Evolutionary conservation across 2,888 invertebrate species (phyloP).

Genomic region (Cephus runcator): DNA sequence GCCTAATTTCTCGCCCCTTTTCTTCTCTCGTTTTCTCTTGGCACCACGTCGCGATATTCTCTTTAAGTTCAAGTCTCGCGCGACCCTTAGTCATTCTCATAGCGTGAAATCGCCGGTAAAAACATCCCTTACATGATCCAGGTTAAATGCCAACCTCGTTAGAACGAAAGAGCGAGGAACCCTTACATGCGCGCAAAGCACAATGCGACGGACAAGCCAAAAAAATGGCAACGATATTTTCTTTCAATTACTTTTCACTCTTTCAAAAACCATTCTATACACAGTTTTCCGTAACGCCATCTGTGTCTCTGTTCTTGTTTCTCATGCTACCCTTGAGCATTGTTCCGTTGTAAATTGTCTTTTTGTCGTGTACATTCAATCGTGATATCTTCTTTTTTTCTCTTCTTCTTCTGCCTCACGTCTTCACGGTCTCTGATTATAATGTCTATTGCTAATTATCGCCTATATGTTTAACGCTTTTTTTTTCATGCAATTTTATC

Average conservation of each 20-base stretch:
- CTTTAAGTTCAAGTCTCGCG: background rate
- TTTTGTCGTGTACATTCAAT: background rate
- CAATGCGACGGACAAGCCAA: background rate
- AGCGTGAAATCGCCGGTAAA: background rate
- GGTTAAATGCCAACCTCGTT: background rate
- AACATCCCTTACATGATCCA: background rate
- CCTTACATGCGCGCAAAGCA: background rate
- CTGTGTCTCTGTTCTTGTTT: background rate
- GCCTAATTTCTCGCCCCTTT: background rate
- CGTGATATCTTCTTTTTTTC: background rate
- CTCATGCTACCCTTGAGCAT: background rate
- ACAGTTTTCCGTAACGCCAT: background rate
- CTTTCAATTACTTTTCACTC: background rate
- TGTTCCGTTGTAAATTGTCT: background rate
- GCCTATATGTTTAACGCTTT: background rate
- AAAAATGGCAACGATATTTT: background rate
- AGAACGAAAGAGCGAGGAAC: background rate
- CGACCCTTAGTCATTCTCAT: background rate
- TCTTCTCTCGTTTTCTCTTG: background rate
- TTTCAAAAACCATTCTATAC: background rate
- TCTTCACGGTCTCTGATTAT: background rate
- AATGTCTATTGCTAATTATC: background rate
- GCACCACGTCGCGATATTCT: background rate
- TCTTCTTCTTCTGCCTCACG: background rate
- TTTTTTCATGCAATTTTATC: background rate